Percentiles rank a stretch among this genome's conserved stretches.
Evolutionary conservation across 2,113 vertebrate genomes (phyloP).

Genomic region (Arizona elegans): DNA sequence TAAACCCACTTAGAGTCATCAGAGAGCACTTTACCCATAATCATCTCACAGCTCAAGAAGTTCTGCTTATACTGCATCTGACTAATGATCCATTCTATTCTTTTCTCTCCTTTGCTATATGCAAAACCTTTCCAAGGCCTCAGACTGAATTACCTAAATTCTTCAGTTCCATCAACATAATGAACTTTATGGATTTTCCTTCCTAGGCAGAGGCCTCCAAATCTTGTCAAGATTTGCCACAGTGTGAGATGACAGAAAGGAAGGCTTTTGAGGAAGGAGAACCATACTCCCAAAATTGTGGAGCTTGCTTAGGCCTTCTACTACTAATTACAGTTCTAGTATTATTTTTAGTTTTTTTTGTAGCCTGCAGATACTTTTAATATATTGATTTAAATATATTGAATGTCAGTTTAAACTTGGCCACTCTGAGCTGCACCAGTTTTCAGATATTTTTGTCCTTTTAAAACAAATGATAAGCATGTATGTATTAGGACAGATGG

Average conservation of each 20-base stretch:
- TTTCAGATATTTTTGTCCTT: conserved; percentile 2
- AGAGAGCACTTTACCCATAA: neutral
- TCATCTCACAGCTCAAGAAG: neutral
- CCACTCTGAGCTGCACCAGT: neutral
- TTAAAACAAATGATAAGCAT: neutral
- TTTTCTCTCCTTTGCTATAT: neutral
- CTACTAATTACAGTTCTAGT: neutral
- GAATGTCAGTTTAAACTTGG: conserved; percentile 1
- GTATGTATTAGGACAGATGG: neutral
- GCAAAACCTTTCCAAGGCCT: neutral
- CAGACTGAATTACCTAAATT: neutral
- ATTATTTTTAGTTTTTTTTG: conserved; percentile 4
- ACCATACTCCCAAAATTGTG: neutral
- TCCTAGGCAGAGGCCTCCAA: neutral
- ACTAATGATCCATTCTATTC: neutral
- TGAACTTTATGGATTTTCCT: neutral
- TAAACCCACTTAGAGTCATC: neutral
- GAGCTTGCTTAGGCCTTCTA: neutral
- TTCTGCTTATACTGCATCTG: neutral
- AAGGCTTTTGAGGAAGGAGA: neutral
- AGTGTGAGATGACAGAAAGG: neutral
- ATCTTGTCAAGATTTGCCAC: neutral
- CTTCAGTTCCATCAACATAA: neutral
- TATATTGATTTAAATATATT: neutral
- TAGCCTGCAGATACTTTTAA: neutral